Percentiles rank a stretch among this genome's conserved stretches.
phyloP scores from a whole-genome alignment of 1,140 invertebrate species.

The Ditylenchus dipsaci region DNA sequence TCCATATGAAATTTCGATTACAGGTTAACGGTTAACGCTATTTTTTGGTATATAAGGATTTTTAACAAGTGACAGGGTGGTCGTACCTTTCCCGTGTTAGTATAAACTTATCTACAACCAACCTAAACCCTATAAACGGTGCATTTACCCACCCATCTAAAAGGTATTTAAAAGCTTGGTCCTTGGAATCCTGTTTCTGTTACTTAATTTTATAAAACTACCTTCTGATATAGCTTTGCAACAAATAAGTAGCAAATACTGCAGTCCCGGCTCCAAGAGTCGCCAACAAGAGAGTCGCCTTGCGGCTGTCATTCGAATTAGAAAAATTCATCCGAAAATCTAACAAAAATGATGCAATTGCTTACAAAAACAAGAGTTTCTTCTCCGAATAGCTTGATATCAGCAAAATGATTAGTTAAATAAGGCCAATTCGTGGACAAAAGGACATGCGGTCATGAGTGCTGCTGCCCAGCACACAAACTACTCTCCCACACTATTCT shows the following conservation, averaged over 20 bases:
- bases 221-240: neutral
- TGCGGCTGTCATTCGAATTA: neutral
- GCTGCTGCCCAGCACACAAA: neutral
- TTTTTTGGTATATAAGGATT: too few relatives aligned
- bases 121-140: too few relatives aligned
- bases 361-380: neutral
- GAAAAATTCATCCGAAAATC: neutral
- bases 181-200: too few relatives aligned
- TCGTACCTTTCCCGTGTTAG: too few relatives aligned
- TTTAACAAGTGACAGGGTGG: too few relatives aligned
- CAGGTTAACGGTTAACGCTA: too few relatives aligned
- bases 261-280: neutral
- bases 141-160: too few relatives aligned
- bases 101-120: too few relatives aligned
- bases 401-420: neutral
- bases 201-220: too few relatives aligned
- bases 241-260: neutral
- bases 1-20: too few relatives aligned
- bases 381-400: neutral
- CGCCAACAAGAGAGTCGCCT: neutral
- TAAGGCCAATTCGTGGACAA: neutral
- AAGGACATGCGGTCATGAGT: neutral
- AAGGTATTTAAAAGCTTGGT: too few relatives aligned
- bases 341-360: neutral
- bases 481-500: too few relatives aligned